Evolutionary conservation across 2,888 invertebrate species (phyloP), one percentile per base, ranked within the genome.

Genomic region (Harpagoxenus sublaevis): DNA sequence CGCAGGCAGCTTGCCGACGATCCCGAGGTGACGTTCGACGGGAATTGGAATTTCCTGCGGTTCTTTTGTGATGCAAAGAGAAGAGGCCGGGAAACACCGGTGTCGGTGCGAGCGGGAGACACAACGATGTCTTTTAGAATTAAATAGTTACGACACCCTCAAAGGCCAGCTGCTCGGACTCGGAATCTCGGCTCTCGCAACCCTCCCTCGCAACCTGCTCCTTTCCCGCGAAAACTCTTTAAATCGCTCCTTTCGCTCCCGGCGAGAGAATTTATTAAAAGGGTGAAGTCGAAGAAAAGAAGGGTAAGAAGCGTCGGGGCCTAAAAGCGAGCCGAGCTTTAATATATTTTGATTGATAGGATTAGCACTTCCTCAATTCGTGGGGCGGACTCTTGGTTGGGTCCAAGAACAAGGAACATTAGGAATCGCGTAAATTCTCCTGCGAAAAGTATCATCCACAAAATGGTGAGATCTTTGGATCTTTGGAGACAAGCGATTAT

Each of bases 261-360:
- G 89, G 87, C 84, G 66, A 83, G 89, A 87, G 92, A 68, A 68
- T 92, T 93, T 94, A 94, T 94, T 93, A 94, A 94, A 94, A 93
- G 93, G 93, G 94, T 93, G 91, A 93, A 92, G 90, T 87, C 71
- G 85, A 45, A 66, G 83, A 81, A 84, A 74, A 73, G 77, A 62
- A 65, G 68, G 55, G 31, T 51, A 62, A 73, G 82, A 60, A 70
- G 77, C 68, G 65, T 66, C 84, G 65, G 63, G n/a, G 12, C 78
- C 74, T 42, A 9, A 66, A 78, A 85, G 84, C 83, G 87, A 82
- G 51, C 77, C 84, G 73, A 73, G 79, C 89, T 92, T 93, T 92
- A 93, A 93, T 94, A 94, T 93, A 92, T 91, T 92, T 93, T 94
- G 93, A 94, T 94, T 94, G 93, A 93, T 93, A 92, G 92, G 92